Conservation (phyloP, 92 coral and sea anemone genomes). For the Umimayanthus kanabou region DNA sequence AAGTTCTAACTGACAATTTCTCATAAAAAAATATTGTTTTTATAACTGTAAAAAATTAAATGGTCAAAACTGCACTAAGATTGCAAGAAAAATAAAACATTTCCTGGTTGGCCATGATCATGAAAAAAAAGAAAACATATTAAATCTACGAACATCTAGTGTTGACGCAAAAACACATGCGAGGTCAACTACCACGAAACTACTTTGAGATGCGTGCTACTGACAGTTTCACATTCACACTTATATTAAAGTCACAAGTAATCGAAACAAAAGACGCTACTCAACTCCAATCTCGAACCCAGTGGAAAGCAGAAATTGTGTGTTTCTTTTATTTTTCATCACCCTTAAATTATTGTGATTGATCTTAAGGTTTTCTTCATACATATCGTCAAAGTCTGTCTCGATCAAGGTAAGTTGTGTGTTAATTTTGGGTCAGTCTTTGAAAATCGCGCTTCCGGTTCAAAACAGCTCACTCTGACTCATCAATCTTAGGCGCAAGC, state of each 20-base stretch:
- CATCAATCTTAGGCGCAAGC: neutral
- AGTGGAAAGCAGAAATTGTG: neutral
- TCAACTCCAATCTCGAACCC: neutral
- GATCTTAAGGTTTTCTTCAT: neutral
- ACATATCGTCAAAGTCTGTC: neutral
- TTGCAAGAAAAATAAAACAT: no score
- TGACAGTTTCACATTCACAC: neutral
- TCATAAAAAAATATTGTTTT: no score
- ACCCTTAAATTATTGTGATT: neutral
- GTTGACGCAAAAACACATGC: no score
- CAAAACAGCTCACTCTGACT: neutral
- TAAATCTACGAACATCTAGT: neutral
- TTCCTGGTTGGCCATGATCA: no score
- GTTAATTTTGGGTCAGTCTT: slow-evolving; percentile 5
- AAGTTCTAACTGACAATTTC: no score
- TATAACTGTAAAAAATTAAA: no score
- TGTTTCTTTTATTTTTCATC: neutral
- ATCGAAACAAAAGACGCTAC: no score
- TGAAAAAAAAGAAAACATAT: no score
- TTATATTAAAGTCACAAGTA: no score
- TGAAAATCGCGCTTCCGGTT: slow-evolving; percentile 29
- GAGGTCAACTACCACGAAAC: neutral
- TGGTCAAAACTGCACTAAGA: no score
- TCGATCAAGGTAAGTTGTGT: neutral
- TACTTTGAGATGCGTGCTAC: neutral